Evolutionary conservation across 2,888 invertebrate genomes (phyloP).

Genomic region (Matsumyia berberina): DNA sequence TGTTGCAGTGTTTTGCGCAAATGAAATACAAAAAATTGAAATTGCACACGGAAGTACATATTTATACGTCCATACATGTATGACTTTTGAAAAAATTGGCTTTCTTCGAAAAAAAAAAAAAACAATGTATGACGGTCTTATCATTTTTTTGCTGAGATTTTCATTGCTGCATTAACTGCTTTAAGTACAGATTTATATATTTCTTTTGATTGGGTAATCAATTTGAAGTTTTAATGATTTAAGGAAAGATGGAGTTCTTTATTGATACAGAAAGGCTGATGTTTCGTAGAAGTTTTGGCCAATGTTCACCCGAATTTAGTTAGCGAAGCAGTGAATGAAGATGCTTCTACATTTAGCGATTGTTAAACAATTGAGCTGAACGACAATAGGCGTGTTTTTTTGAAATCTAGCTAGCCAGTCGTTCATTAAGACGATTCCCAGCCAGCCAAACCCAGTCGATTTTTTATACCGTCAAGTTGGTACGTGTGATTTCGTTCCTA

Average conservation of each 20-base stretch:
- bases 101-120: slow-evolving; percentile 35
- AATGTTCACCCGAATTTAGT: no score
- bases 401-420: no score
- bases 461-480: no score
- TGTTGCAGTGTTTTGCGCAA: slow-evolving; percentile 30
- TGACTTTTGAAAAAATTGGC: slow-evolving; percentile 15
- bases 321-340: no score
- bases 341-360: no score
- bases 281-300: no score
- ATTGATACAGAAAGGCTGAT: background rate
- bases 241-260: slow-evolving; percentile 1
- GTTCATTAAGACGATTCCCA: no score
- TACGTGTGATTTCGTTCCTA: no score
- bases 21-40: background rate
- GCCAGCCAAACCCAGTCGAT: no score
- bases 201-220: slow-evolving; percentile 32
- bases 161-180: slow-evolving; percentile 22
- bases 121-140: slow-evolving; percentile 32
- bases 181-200: slow-evolving; percentile 12
- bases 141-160: slow-evolving; percentile 21
- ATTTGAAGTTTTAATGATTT: slow-evolving; percentile 4
- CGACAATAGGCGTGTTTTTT: no score
- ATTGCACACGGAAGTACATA: slow-evolving; percentile 46
- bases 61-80: no score
- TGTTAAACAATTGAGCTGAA: no score